Base-by-base conservation (phyloP, 1,140 invertebrate species). In the Apolygus lucorum region DNA sequence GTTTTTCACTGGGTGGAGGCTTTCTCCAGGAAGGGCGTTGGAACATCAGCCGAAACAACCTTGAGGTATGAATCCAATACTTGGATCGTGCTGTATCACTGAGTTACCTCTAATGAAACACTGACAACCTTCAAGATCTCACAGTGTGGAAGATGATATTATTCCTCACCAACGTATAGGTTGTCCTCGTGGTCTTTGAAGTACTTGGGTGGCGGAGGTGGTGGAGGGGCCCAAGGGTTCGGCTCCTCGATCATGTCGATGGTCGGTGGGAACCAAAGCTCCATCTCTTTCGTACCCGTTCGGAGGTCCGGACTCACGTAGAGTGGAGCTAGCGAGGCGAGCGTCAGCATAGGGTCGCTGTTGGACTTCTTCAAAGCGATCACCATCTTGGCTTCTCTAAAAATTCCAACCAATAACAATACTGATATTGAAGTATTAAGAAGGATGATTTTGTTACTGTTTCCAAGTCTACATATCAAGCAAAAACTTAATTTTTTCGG, bases 241-340 rank as follows among this genome's bases (percentile, higher is more conserved):
- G 71, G 71, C 64, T 69, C 71, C 17, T 14, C 17, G 13, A 59
- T 28, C 59, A 69, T 62, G 2, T 69, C 71, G 14, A 72, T 52
- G 4, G 62, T 69, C 2, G 70, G 69, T 2, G 75, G 74, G 67
- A 77, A 75, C 63, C 75, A 76, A 24, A 69, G 26, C 26, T 75
- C 72, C 8, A 67, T 67, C 25, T 76, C 75, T 28, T 74, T 74
- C 1, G 71, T 72, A 14, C 76, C 76, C 8, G 65, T 63, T 17
- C 73, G 72, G 8, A 67, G 17, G 52, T 77, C 74, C 0, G 72
- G 72, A 63, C 74, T 75, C 2, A 76, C 74, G 52, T 77, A 77
- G n/a, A 76, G 24, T 1, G 76, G 75, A 1, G 65, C 68, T 0
- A 74, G 54, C 52, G 72, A 71, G 4, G 74, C 74, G 22, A 77